These are phyloP conservation scores for Tapera naevia DNA, from an alignment of 2,797 vertebrate genomes.

Conservation along the genomic window DNA sequence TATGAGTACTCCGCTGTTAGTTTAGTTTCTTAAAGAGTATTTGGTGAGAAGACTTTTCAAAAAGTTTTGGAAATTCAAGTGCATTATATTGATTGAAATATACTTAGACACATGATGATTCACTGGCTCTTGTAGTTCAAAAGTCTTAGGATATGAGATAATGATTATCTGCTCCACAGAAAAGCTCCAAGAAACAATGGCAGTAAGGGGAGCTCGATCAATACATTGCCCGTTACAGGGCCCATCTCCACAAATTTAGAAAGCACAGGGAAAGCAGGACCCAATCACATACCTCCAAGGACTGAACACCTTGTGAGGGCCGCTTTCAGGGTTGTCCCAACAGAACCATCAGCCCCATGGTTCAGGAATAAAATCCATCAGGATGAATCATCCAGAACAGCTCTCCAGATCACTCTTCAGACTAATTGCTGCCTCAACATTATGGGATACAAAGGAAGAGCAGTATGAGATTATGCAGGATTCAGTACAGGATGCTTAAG, in stretches of 20 bases:
- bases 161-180: background rate
- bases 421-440: background rate
- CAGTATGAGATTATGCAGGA: background rate
- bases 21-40: background rate
- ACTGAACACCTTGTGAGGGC: rapidly evolving
- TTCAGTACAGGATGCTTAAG: background rate
- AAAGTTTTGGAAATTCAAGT: background rate
- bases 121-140: background rate
- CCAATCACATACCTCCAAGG: background rate
- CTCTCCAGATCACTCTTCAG: background rate
- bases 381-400: background rate
- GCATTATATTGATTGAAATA: background rate
- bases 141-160: background rate
- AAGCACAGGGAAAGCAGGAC: background rate
- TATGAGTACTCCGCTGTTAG: background rate
- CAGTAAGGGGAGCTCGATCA: background rate
- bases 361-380: background rate
- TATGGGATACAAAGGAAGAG: background rate
- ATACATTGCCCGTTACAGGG: background rate
- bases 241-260: background rate
- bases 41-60: background rate
- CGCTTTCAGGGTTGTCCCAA: background rate
- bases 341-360: background rate
- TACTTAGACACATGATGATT: background rate
- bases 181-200: background rate